Evolutionary conservation across 2,113 vertebrate genomes (phyloP), one percentile per base, ranked within the genome.

Genomic region (Ctenodactylus gundi): DNA sequence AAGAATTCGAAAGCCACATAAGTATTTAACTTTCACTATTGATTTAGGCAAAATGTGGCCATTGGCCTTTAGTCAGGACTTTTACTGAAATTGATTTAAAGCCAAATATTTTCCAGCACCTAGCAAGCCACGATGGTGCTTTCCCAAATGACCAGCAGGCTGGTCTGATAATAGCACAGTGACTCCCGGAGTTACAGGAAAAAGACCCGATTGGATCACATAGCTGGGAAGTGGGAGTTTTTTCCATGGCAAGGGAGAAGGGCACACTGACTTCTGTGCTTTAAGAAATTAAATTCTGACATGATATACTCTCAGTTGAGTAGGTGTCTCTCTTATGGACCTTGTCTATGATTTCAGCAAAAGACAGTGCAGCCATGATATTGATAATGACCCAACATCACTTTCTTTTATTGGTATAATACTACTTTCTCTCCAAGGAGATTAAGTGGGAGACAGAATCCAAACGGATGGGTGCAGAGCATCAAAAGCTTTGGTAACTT

Each of bases 71-170:
- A 84, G 90, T 91, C 77, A 92, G 46, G 51, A 96, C 60, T 95
- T 94, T 96, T 95, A 96, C 36, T 80, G 84, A 90, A 94, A 96
- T 15, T 94, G 93, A 95, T 88, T 73, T 91, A 88, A 94, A 93
- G 60, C 90, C 95, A 96, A 96, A 90, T 96, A 95, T 95, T 94
- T n/a, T 96, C 88, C 85, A 93, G 91, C 77, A 96, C 76, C 89
- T 87, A 90, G 49, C 60, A 96, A 88, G 65, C 91, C 36, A 51
- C 78, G 31, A 92, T 88, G 72, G 17, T 64, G 80, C 31, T 96
- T 97, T 95, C 93, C 92, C 9, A 31, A 94, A 97, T 55, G 92
- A 75, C 60, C 70, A 95, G 36, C 12, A 53, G 25, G 51, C 81
- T 55, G 20, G 44, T 95, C 96, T 88, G 95, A 96, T 94, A 97